Conservation (phyloP, 2,797 vertebrate species). For the Thunnus albacares region DNA sequence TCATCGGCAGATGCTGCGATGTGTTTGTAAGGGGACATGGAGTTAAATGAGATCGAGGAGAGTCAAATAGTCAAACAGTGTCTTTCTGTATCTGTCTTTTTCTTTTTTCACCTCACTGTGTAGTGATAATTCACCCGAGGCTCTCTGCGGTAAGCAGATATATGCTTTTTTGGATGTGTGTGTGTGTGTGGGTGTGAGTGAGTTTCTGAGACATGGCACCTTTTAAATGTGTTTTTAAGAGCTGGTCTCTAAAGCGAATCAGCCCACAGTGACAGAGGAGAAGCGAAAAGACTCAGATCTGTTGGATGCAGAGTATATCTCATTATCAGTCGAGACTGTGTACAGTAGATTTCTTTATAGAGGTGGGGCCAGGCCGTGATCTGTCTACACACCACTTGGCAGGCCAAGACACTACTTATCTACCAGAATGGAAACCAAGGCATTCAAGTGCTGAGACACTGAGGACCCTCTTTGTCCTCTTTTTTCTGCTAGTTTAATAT, state of each 20-base stretch:
- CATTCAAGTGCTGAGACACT: conserved; percentile 61
- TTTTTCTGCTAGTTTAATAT: conserved; percentile 73
- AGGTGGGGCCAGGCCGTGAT: conserved; percentile 44
- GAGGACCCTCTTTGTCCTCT: conserved; percentile 65
- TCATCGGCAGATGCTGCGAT: conserved; percentile 55
- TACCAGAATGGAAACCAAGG: conserved; percentile 68
- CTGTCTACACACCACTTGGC: conserved; percentile 65
- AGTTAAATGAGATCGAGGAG: conserved; percentile 61
- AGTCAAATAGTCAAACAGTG: conserved; percentile 52
- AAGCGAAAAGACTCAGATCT: conserved; percentile 58
- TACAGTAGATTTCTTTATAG: conserved; percentile 73
- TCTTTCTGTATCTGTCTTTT: conserved; percentile 34
- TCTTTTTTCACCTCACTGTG: conserved; percentile 31
- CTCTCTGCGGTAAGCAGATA: conserved; percentile 37
- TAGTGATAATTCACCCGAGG: conserved; percentile 56
- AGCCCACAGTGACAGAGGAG: conserved; percentile 54
- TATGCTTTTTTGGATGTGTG: conserved; percentile 25
- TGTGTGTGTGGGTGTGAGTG: not conserved
- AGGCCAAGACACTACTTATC: conserved; percentile 55
- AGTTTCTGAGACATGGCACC: conserved; percentile 44
- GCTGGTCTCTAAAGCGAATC: conserved; percentile 49
- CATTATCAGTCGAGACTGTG: conserved; percentile 67
- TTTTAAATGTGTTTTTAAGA: conserved; percentile 70
- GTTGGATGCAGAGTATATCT: conserved; percentile 59
- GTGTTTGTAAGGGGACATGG: conserved; percentile 33